Evolutionary conservation across 2,888 invertebrate species (phyloP).

Genomic region (Philhelius pedissequus): DNA sequence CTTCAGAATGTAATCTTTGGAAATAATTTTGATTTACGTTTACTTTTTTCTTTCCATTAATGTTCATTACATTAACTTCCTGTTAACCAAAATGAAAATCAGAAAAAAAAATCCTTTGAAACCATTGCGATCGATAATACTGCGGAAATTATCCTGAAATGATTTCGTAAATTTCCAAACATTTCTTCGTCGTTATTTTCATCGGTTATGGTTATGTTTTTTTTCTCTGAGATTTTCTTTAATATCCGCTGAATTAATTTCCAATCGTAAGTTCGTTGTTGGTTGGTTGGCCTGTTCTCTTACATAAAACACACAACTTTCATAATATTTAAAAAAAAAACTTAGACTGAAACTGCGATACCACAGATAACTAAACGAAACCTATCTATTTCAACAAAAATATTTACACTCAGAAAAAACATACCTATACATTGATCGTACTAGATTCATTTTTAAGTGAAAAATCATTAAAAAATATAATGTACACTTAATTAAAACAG

Average conservation of each 20-base stretch:
- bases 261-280: constrained; percentile 20
- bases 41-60: constrained; percentile 6
- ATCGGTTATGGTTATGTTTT: constrained; percentile 11
- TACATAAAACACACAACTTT: constrained; percentile 6
- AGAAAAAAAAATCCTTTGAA: constrained; percentile 18
- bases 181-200: constrained; percentile 29
- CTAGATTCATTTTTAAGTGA: too few species aligned
- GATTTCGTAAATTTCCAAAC: constrained; percentile 31
- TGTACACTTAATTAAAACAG: too few species aligned
- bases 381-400: background rate
- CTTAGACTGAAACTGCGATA: background rate
- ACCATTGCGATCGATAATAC: constrained; percentile 34
- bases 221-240: constrained; percentile 17
- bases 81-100: constrained; percentile 14
- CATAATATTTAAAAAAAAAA: background rate
- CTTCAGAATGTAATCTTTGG: constrained; percentile 13
- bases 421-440: background rate
- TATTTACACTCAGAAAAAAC: background rate
- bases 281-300: constrained; percentile 8
- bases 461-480: too few species aligned
- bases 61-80: constrained; percentile 30
- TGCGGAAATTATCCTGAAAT: constrained; percentile 39
- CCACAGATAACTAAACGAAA: background rate
- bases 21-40: constrained; percentile 25
- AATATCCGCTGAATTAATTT: constrained; percentile 46